A percentile compares a stretch with the other conserved stretches of the same genome.
These are phyloP conservation scores for Tetraodon nigroviridis DNA, from an alignment of 2,113 vertebrate species.

Conservation along the genomic window DNA sequence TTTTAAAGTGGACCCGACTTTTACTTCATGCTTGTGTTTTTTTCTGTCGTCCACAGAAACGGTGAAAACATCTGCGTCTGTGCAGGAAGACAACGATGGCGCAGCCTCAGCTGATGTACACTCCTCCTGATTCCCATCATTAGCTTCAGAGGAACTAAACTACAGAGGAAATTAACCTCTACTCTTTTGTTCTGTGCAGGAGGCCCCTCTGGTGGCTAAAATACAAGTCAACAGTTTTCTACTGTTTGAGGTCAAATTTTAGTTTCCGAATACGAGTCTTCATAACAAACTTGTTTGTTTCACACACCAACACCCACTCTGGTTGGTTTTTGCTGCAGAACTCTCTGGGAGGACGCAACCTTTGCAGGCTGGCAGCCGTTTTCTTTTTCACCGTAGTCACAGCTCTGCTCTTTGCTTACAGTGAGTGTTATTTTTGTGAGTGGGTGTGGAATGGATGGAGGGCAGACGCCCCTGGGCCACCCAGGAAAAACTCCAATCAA, in stretches of 20 bases:
- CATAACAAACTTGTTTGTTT: not conserved
- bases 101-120: too few species aligned
- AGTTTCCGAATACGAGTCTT: not conserved
- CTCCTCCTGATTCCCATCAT: too few species aligned
- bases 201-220: not conserved
- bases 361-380: constrained; percentile 37
- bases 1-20: too few species aligned
- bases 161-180: not conserved
- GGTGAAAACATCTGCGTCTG: too few species aligned
- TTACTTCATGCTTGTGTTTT: too few species aligned
- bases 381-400: constrained; percentile 28
- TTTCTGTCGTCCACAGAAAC: too few species aligned
- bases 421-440: too few species aligned
- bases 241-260: not conserved
- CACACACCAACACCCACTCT: not conserved
- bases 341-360: constrained; percentile 18
- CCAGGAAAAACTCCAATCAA: too few species aligned
- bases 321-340: constrained; percentile 36
- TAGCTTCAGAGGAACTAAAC: not conserved
- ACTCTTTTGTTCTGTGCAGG: not conserved
- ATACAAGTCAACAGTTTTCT: not conserved
- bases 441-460: constrained; percentile 38
- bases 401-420: constrained; percentile 45
- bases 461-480: not conserved
- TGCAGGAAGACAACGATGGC: too few species aligned